Conservation (phyloP, 1,140 invertebrate genomes). For the Drosophila santomea region DNA sequence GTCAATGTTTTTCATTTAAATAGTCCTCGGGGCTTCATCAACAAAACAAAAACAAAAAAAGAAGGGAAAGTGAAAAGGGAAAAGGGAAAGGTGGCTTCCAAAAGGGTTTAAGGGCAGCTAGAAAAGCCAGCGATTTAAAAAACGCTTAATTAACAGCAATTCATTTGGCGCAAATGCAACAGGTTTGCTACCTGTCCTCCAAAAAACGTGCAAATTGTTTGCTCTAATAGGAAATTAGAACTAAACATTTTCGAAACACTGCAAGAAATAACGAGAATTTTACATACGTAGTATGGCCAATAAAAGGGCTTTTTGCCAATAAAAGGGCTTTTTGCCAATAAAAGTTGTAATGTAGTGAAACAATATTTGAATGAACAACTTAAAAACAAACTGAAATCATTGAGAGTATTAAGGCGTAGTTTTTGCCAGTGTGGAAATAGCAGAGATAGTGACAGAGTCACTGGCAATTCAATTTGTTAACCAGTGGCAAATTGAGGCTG, state of each 20-base stretch:
- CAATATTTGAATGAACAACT: background rate
- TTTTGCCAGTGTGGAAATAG: conserved; percentile 2
- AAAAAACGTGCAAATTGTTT: too few relatives aligned
- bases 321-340: too few relatives aligned
- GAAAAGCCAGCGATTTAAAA: conserved; percentile 8
- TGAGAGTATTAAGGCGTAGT: background rate
- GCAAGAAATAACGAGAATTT: background rate
- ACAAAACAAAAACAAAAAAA: background rate
- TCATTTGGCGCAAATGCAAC: conserved; percentile 11
- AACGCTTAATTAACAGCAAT: conserved; percentile 13
- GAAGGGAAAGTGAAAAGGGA: background rate
- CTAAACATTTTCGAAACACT: background rate
- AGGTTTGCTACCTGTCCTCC: background rate
- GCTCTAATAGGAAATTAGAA: background rate
- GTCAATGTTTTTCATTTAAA: conserved; percentile 43
- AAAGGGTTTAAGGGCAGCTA: conserved; percentile 1
- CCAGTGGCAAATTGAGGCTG: conserved; percentile 60
- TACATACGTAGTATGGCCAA: too few relatives aligned
- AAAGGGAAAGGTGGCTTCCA: background rate
- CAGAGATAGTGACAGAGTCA: conserved; percentile 33
- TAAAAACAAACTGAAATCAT: too few relatives aligned
- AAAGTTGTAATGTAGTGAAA: background rate
- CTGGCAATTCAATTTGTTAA: conserved; percentile 73
- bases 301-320: too few relatives aligned
- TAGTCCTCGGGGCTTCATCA: conserved; percentile 16